Evolutionary conservation across 2,797 vertebrate genomes (phyloP), one percentile per base, ranked within the genome.

Genomic region (Columba guinea): DNA sequence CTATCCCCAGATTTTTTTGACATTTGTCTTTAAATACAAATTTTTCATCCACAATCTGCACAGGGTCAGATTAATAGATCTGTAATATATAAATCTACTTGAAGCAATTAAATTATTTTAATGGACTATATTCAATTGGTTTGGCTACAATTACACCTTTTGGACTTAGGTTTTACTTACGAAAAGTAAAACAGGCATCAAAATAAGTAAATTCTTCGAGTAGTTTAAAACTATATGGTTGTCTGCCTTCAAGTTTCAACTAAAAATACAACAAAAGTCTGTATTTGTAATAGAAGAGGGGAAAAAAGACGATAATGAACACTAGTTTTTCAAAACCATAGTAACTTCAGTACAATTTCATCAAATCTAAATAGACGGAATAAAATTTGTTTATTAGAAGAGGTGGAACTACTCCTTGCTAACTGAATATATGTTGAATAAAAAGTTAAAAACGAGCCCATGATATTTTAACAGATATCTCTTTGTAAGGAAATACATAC

Each of bases 401-500:
- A 77, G 13, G 5, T 23, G 6, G 32, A 93, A 70, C 24, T 26
- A 80, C 55, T 28, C 60, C 39, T 90, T 81, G 22, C 32, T 63
- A 35, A 7, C 15, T 88, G 39, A 84, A 60, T 21, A 51, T 4
- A 21, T 27, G n/a, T 22, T 46, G 24, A 63, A 82, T 7, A 71
- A 84, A 90, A 76, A 13, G 20, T 52, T 51, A 3, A 65, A 76
- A 71, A 59, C 13, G 5, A 89, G 14, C 5, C 41, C 16, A 27
- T 9, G 17, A 7, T 60, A 44, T 70, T 81, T 75, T 52, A 89
- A 37, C 49, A 52, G n/a, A 10, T 67, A 75, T 35, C 14, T 88
- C 58, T 79, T 62, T 46, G 28, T 19, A 76, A 32, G 63, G 86
- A 93, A 87, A 94, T 73, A 98, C 97, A 10, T 98, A 99, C 99